Evolutionary conservation across 2,888 invertebrate genomes (phyloP), one percentile per base, ranked within the genome.

Genomic region (Idaea straminata): DNA sequence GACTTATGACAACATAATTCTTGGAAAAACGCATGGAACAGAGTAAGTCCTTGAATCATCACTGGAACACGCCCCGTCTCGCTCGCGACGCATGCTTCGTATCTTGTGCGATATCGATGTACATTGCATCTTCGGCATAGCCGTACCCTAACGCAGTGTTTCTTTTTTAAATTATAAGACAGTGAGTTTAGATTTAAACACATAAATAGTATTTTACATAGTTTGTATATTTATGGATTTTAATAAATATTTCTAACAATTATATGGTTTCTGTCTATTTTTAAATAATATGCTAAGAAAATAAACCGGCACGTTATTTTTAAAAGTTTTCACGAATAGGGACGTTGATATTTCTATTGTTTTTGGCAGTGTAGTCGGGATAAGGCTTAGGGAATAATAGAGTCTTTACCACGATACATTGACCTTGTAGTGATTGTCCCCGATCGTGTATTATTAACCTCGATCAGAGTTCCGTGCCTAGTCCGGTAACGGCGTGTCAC

Each of bases 401-500:
- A n/a, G 5, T 15, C 36, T 25, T 35, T 38, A 65, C 25, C 47
- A 67, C 70, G 69, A 76, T 74, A 72, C 80, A 78, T 78, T 82
- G 77, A 80, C 81, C 83, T 83, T 81, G 77, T 77, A 75, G 80
- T 82, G 80, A 83, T 81, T 68, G 83, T 81, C 81, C 84, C 76
- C 82, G 74, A 78, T 72, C 72, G 69, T 74, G 75, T 82, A 83
- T 70, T 82, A 83, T 82, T 86, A 86, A 87, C 91, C 89, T 91
- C 86, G 85, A 83, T 83, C 79, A 71, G 74, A 75, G 76, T 78
- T 78, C 80, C 75, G 77, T 71, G 47, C 70, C 76, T 74, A 72
- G 79, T 77, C 80, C 77, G 77, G 83, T 83, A 86, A 81, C 80
- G 85, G 78, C 82, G 79, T 90, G 91, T 91, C 92, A 92, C 80